These are phyloP conservation scores for Papilio elwesi DNA, from an alignment of 2,888 invertebrate species.

Conservation along the genomic window DNA sequence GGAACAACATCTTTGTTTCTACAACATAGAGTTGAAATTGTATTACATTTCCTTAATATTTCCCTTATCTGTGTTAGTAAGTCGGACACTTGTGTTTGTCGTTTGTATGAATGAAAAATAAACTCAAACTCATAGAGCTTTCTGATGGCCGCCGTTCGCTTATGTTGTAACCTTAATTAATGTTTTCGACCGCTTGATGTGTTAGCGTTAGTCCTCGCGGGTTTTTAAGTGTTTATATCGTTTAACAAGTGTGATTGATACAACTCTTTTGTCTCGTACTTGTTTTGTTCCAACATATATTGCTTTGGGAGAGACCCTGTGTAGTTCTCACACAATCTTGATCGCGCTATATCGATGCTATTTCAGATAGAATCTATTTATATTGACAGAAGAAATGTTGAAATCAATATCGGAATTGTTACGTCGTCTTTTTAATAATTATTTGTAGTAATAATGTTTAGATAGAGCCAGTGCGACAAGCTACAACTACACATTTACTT, in stretches of 20 bases:
- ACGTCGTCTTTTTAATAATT: too few relatives aligned
- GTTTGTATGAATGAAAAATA: constrained; percentile 81
- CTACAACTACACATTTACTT: too few relatives aligned
- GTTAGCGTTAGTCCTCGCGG: constrained; percentile 59
- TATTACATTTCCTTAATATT: constrained; percentile 38
- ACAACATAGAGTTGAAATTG: constrained; percentile 45
- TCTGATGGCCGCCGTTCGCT: constrained; percentile 72
- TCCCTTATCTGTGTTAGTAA: constrained; percentile 78
- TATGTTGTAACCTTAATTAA: constrained; percentile 81
- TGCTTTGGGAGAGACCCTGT: neutral
- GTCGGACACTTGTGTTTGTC: constrained; percentile 78
- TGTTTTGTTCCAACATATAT: constrained; percentile 24
- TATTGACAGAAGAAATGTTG: too few relatives aligned
- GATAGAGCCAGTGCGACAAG: too few relatives aligned
- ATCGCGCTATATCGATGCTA: neutral
- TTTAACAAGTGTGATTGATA: constrained; percentile 64
- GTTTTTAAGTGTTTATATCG: constrained; percentile 54
- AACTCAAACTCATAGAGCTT: constrained; percentile 75
- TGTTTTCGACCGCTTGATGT: constrained; percentile 68
- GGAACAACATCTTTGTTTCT: constrained; percentile 53
- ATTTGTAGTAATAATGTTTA: too few relatives aligned
- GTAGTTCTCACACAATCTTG: neutral
- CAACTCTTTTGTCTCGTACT: constrained; percentile 34
- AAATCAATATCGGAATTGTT: too few relatives aligned
- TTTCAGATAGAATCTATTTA: neutral